Base-by-base conservation (phyloP, 2,797 vertebrate species). In the Poeciliopsis turneri region DNA sequence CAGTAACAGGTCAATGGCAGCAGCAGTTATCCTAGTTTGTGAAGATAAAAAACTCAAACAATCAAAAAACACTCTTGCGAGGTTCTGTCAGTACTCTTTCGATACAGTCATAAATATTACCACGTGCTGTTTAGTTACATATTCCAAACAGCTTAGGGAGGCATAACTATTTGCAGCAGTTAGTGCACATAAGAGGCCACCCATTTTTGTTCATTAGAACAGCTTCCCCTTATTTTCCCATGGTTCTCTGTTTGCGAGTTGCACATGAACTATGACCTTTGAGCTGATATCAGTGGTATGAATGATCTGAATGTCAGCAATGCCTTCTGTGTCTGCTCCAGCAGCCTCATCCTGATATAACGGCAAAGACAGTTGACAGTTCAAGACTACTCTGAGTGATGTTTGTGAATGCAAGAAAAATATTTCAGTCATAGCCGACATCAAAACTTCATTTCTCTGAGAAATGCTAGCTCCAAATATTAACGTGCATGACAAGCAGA, bases 211-310 rank as follows among this genome's bases (percentile, higher is more conserved):
- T 95, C 92, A 94, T 94, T 94, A 94, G 92, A 47, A 5, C 73
- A 30, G 73, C 53, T 51, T 90, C 83, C 83, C 81, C 89, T 92
- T 80, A 71, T 84, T 92, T 94, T 95, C 94, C 94, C 94, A 95
- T 84, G 94, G 85, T 84, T 84, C 84, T 90, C 83, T 92, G 92
- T 94, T 93, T 92, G 91, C 89, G 86, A 92, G 93, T 90, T 85
- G 89, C 86, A 82, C 83, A 80, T 92, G 90, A 95, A 92, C 94
- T 90, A 16, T 87, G 91, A 90, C 93, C 93, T 75, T 41, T 28
- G 28, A 79, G 88, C 91, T 93, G 93, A 94, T 93, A 94, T 82
- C 74, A 84, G 79, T 64, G 43, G 68, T 86, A 84, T 78, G 78
- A 88, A 82, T 85, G 69, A 90, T 88, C 86, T 83, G 78, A 92